Base-by-base conservation (phyloP, 64 coral and sea anemone genomes). In the Porites australiensis region DNA sequence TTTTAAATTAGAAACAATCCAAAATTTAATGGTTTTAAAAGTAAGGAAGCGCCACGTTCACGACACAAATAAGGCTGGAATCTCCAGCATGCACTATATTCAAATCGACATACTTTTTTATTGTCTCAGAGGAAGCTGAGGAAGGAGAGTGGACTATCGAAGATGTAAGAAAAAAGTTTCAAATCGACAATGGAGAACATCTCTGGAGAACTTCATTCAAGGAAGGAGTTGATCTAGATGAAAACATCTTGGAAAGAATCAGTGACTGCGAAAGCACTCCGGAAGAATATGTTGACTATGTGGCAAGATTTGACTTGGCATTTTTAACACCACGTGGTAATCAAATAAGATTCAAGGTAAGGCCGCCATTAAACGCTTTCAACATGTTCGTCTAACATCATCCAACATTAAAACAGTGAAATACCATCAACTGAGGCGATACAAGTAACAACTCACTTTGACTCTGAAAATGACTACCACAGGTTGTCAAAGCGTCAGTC, bases 301-400 rank as follows among this genome's bases (percentile, higher is more conserved):
- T n/a, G 2, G 37, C 79, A 19, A 82, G 79, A 82, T 82, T 64
- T 65, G 79, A 82, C 19, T 82, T 82, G 16, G 60, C 79, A 12
- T 82, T 19, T 13, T 44, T 65, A 46, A 47, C 60, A 16, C 79
- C 79, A 18, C 3, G 60, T 10, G 18, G 15, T 11, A 13, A 8
- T 45, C 13, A 82, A 48, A 64, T 65, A 20, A 47, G 58, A 44
- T 82, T 21, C 8, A 82, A 64, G 79, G 79, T 82, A 15, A 44
- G 23, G 11, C 11, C 53, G n/a, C n/a, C n/a, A n/a, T n/a, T n/a
- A n/a, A n/a, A n/a, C n/a, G n/a, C n/a, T n/a, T n/a, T n/a, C n/a
- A n/a, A n/a, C n/a, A n/a, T n/a, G n/a, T n/a, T n/a, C n/a, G n/a
- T n/a, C n/a, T n/a, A n/a, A n/a, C n/a, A n/a, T n/a, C n/a, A n/a